phyloP scores from a whole-genome alignment of 2,113 vertebrate genomes.

The Grallaria varia region DNA sequence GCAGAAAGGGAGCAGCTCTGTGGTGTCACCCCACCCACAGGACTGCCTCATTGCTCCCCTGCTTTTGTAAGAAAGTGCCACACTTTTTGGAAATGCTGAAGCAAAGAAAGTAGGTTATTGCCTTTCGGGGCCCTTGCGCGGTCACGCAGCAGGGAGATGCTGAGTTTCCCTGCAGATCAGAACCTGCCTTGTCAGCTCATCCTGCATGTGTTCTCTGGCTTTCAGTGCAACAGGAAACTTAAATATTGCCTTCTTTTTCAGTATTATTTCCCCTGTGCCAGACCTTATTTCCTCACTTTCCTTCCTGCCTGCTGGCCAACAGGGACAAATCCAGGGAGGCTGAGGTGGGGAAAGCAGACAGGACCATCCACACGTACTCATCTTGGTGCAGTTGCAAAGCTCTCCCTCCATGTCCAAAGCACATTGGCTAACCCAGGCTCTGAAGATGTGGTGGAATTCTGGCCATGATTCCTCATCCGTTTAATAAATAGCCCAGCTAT shows the following conservation, averaged over 20 bases:
- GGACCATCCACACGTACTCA: rapidly evolving
- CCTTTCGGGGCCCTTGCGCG: rapidly evolving
- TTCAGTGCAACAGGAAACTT: not conserved
- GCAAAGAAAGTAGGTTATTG: not conserved
- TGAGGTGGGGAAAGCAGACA: not conserved
- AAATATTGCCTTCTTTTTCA: not conserved
- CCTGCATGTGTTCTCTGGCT: not conserved
- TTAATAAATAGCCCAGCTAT: not conserved
- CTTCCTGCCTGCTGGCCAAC: not conserved
- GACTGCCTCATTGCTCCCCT: not conserved
- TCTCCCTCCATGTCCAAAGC: rapidly evolving
- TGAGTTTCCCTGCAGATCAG: not conserved
- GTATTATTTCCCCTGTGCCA: not conserved
- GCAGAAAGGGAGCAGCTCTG: not conserved
- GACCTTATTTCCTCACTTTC: not conserved
- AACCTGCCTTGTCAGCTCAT: not conserved
- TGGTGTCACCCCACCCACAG: rapidly evolving
- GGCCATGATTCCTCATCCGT: not conserved
- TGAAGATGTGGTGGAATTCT: rapidly evolving
- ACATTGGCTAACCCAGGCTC: not conserved
- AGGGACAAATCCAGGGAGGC: not conserved
- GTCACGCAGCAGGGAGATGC: not conserved
- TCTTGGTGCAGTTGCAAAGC: not conserved
- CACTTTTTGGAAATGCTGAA: not conserved
- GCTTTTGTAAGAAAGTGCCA: not conserved